Conservation (phyloP, 2,888 invertebrate species). For the Norana najaformis region DNA sequence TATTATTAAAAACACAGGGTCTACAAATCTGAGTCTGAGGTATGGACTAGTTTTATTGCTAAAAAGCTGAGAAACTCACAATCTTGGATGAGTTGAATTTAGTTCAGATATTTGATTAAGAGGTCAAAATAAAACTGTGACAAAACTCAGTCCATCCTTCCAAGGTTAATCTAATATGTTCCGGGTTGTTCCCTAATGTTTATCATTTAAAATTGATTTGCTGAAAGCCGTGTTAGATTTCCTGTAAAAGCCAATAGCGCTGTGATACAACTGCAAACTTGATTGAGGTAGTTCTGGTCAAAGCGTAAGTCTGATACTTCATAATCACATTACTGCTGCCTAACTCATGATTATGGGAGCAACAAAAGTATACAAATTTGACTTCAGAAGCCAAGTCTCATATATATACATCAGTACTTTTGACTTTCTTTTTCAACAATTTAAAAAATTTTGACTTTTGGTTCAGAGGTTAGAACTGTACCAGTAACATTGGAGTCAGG, state of each 20-base stretch:
- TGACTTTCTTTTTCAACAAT: not conserved
- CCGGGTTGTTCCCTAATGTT: not conserved
- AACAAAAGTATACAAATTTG: not conserved
- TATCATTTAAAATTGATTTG: not conserved
- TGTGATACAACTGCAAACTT: not conserved
- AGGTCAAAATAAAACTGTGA: not conserved
- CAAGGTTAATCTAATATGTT: not conserved
- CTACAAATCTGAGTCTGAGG: too few relatives aligned
- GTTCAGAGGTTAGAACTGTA: not conserved
- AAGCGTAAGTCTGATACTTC: not conserved
- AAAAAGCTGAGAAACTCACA: not conserved
- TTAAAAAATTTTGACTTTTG: not conserved
- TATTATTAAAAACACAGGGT: too few relatives aligned
- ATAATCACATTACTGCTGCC: not conserved
- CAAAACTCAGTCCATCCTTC: not conserved
- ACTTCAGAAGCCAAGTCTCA: not conserved
- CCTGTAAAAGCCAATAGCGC: not conserved
- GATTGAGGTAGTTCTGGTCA: not conserved
- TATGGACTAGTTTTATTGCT: too few relatives aligned
- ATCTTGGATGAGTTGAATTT: not conserved
- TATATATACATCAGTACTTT: not conserved
- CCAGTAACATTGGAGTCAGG: not conserved
- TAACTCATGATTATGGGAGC: not conserved
- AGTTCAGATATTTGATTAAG: not conserved
- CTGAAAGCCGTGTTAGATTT: not conserved